Base-by-base conservation (phyloP, 2,113 vertebrate genomes). In the Loxodonta africana region DNA sequence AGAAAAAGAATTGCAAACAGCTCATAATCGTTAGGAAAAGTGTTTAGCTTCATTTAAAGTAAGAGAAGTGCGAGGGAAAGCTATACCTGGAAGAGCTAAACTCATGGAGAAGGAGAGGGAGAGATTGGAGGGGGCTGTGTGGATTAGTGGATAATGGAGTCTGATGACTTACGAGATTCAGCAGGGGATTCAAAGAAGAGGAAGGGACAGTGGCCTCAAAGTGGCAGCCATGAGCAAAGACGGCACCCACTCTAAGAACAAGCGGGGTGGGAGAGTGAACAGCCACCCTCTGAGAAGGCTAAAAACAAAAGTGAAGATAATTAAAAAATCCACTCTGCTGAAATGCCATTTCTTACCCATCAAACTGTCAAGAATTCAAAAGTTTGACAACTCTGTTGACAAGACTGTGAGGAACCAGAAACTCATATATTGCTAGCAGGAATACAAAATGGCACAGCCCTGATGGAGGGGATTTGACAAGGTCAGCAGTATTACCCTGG, bases 111-210 rank as follows among this genome's bases (percentile, higher is more conserved):
- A 23, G 26, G 48, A 57, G 26, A 41, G 46, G n/a, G 46, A 14
- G 30, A 11, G 33, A 14, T 1, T 25, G 33, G 26, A 0, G 33
- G 28, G 23, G 53, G 53, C 53, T 57, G 26, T 0, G 3, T 3
- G 44, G 44, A 30, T 41, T 46, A 23, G 60, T 0, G 17, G 30
- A 11, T 41, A n/a, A 33, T 6, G 18, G 71, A 77, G 30, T 37
- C 26, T 25, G 37, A 14, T 62, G 28, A 62, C 3, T 23, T 8
- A 7, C 20, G 41, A 46, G 65, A 33, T 26, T 20, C 73, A 20
- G 67, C 14, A 28, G 23, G 15, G n/a, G 26, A 2, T 67, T 82
- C 21, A 12, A 46, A 20, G 18, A 28, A 21, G 23, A 60, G 53
- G 62, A 21, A 44, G 9, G 53, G 9, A 11, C 65, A 18, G 4